Conservation (phyloP, 2,113 vertebrate genomes). For the Vimba vimba region DNA sequence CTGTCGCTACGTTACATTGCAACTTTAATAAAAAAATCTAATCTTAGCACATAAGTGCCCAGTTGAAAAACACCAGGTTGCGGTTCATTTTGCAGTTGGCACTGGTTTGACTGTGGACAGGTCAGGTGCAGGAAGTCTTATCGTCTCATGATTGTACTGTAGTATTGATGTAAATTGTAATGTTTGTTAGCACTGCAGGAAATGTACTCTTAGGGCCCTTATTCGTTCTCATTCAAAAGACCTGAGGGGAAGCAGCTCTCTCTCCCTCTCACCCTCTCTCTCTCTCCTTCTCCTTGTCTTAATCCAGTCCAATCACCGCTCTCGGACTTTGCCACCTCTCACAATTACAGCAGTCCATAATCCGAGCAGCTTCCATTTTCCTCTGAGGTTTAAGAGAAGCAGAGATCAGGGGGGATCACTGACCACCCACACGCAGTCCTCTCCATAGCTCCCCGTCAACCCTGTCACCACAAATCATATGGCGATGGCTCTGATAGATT, state of each 20-base stretch:
- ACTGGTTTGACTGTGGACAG: background rate
- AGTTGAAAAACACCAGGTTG: too few relatives aligned
- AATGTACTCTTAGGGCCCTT: background rate
- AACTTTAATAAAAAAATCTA: too few relatives aligned
- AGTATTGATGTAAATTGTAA: background rate
- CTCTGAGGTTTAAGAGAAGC: conserved; percentile 75
- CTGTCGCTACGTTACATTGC: background rate
- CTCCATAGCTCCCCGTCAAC: conserved; percentile 37
- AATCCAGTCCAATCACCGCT: conserved; percentile 82
- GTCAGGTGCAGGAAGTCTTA: background rate
- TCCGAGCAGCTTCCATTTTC: conserved; percentile 79
- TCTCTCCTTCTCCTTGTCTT: conserved; percentile 81
- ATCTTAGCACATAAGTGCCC: too few relatives aligned
- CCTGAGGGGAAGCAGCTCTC: background rate
- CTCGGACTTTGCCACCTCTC: conserved; percentile 80
- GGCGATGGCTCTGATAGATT: conserved; percentile 75
- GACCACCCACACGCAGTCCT: conserved; percentile 59
- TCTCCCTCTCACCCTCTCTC: conserved; percentile 54
- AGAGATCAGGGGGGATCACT: conserved; percentile 79
- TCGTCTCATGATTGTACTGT: background rate
- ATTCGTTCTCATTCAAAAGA: background rate
- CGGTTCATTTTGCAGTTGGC: background rate
- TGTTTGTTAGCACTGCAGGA: background rate
- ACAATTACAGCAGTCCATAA: conserved; percentile 81
- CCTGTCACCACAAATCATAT: conserved; percentile 45